A percentile compares a stretch with the other conserved stretches of the same genome.
Conservation (phyloP, 2,797 vertebrate genomes). For the Coilia nasus region DNA sequence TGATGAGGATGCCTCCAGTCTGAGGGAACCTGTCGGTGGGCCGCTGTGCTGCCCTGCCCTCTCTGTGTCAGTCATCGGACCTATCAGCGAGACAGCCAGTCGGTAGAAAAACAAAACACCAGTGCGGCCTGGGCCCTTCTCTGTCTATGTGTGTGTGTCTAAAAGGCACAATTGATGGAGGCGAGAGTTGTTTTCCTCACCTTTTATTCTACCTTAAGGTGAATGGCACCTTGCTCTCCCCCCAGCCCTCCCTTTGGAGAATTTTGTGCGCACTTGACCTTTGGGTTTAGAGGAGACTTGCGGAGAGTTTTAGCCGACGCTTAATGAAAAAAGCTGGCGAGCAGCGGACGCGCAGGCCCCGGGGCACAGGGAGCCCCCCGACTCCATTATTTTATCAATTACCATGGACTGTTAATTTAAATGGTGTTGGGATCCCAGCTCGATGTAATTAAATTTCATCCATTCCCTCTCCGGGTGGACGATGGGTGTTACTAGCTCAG, state of each 20-base stretch:
- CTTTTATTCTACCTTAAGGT: neutral
- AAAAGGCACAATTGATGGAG: neutral
- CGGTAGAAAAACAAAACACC: neutral
- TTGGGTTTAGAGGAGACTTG: too few species aligned
- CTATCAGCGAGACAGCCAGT: neutral
- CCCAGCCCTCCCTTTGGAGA: too few species aligned
- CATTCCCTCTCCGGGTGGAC: neutral
- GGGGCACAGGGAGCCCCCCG: slow-evolving; percentile 31
- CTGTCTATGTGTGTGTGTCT: too few species aligned
- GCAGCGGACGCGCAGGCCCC: slow-evolving; percentile 19
- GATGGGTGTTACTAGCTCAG: neutral
- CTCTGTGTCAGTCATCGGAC: neutral
- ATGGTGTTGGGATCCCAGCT: slow-evolving; percentile 41
- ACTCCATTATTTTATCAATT: slow-evolving; percentile 56
- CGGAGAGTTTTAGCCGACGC: too few species aligned
- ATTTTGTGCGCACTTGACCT: neutral
- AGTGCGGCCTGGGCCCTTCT: neutral
- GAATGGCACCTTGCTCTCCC: neutral
- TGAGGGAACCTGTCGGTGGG: neutral
- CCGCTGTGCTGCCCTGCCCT: neutral
- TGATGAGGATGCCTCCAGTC: neutral
- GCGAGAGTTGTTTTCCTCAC: neutral
- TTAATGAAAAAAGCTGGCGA: too few species aligned
- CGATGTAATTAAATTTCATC: slow-evolving; percentile 44
- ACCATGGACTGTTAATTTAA: slow-evolving; percentile 50